These are phyloP conservation scores for Exaiptasia diaphana DNA, from an alignment of 64 coral and sea anemone genomes.

Conservation along the genomic window DNA sequence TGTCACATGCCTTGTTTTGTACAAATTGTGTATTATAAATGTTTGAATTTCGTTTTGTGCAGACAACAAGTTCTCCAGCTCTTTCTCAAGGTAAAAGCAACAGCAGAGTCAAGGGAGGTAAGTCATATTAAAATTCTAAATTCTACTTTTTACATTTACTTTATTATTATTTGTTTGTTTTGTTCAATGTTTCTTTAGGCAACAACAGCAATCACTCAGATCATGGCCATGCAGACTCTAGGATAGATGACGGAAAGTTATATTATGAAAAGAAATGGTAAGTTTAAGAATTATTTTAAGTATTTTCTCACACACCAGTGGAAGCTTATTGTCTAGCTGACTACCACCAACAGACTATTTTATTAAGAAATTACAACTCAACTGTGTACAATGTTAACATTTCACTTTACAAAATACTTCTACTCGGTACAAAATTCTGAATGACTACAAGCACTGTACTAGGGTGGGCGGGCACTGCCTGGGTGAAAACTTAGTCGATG, in stretches of 20 bases:
- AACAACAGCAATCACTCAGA: slow-evolving; percentile 50
- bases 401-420: neutral
- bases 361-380: neutral
- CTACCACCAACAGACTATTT: too few species aligned
- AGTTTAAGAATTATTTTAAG: neutral
- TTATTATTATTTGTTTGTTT: too few species aligned
- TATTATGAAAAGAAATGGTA: slow-evolving; percentile 98
- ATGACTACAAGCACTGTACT: neutral
- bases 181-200: slow-evolving; percentile 52
- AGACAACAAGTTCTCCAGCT: neutral
- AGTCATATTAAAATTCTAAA: too few species aligned
- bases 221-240: slow-evolving; percentile 16
- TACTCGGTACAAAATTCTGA: neutral
- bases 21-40: neutral
- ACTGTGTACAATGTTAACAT: neutral
- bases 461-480: too few species aligned
- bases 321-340: too few species aligned
- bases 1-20: neutral
- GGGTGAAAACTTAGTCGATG: too few species aligned
- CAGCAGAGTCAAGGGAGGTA: slow-evolving; percentile 1
- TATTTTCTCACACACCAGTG: neutral
- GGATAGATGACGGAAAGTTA: slow-evolving; percentile 94
- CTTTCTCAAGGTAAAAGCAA: slow-evolving; percentile 10
- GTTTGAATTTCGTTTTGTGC: neutral
- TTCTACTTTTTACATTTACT: too few species aligned